phyloP scores from a whole-genome alignment of 2,113 vertebrate genomes.

The Ptilorrhoa leucosticta region DNA sequence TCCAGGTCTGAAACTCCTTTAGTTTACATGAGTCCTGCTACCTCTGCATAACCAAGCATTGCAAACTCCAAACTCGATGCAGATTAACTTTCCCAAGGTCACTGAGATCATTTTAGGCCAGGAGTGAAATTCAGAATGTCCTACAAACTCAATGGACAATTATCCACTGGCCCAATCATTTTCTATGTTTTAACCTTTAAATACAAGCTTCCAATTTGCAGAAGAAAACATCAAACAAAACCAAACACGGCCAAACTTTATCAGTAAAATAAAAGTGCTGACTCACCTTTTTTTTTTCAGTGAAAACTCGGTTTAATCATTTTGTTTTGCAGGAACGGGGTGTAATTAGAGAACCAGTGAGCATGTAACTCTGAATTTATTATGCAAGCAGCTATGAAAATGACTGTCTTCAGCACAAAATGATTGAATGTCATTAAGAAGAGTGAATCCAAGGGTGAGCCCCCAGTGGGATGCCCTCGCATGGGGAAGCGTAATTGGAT shows the following conservation, averaged over 20 bases:
- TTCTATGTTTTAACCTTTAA: background rate
- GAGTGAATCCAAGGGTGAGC: conserved; percentile 53
- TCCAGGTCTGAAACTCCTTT: background rate
- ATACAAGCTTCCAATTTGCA: background rate
- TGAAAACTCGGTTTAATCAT: conserved; percentile 37
- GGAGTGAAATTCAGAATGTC: background rate
- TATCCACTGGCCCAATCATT: background rate
- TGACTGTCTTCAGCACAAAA: conserved; percentile 65
- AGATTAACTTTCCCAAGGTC: background rate
- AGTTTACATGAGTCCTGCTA: background rate
- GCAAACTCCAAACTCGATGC: background rate
- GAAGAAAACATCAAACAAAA: background rate
- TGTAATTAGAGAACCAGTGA: conserved; percentile 60
- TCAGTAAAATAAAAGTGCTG: conserved; percentile 26
- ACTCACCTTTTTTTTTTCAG: background rate
- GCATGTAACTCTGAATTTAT: conserved; percentile 62
- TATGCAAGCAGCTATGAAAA: conserved; percentile 57
- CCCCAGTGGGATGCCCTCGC: conserved; percentile 47
- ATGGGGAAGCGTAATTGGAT: conserved; percentile 39
- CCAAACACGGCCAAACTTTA: background rate
- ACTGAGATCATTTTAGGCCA: background rate
- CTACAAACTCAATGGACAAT: background rate
- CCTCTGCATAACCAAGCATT: background rate
- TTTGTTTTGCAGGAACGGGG: conserved; percentile 41
- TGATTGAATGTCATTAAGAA: conserved; percentile 60